Evolutionary conservation across 2,888 invertebrate genomes (phyloP), one percentile per base, ranked within the genome.

Genomic region (Drosophila ustulata): DNA sequence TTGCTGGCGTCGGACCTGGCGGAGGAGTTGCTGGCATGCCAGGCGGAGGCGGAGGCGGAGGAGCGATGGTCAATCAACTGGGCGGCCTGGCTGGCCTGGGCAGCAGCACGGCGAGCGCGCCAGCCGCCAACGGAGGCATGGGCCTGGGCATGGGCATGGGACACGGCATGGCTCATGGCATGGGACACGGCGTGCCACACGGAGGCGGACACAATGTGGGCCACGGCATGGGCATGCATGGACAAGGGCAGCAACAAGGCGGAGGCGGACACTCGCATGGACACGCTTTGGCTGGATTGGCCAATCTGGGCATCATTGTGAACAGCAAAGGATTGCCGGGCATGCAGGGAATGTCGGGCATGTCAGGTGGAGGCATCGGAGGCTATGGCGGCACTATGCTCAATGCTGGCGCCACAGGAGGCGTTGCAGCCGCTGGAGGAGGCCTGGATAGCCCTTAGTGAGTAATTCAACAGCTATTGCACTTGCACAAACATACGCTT

Each of bases 201-300:
- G 58, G 56, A 2, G 26, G 55, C 8, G 49, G 66, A 7, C 63
- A 67, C 13, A 34, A 62, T 23, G 34, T n/a, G 7, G 73, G 51
- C 61, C 51, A 58, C 3, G 25, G 77, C 75, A 69, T 50, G 63
- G 62, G 37, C 37, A 37, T 37, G 37, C 37, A 37, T 6, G 39
- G 66, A 7, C 30, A 30, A 6, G 46, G 63, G 25, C 37, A 11
- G 5, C 32, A n/a, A 18, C 25, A 9, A 4, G 59, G 37, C 45
- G 75, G 58, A 51, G 52, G 61, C 30, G 79, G 82, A 45, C 87
- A 77, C 57, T 45, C 61, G 28, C 89, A 89, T 52, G 91, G 91
- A 46, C 91, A 91, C 67, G 82, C 85, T 6, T 51, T 91, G 61
- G 80, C 91, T 1, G 90, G 90, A 8, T 66, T 91, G 68, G 89